Percentiles rank a stretch among this genome's conserved stretches.
These are phyloP conservation scores for Ceyx cyanopectus DNA, from an alignment of 2,113 vertebrate genomes.

Conservation along the genomic window DNA sequence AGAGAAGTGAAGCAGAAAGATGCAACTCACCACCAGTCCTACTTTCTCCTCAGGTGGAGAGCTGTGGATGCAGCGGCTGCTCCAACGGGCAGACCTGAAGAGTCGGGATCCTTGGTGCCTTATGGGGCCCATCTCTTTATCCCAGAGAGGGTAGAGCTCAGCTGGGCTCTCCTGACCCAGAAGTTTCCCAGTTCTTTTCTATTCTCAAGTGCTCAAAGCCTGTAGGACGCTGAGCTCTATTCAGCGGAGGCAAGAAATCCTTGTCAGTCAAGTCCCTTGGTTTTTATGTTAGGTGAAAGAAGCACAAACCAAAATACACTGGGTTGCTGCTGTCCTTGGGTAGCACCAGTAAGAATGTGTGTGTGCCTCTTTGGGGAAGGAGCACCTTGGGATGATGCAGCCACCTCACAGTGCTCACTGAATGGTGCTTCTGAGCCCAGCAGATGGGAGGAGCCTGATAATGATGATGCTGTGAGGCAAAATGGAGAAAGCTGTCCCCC, in stretches of 20 bases:
- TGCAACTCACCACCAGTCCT: constrained; percentile 77
- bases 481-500: neutral
- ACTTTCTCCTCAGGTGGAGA: constrained; percentile 78
- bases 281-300: neutral
- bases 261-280: neutral
- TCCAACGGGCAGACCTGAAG: neutral
- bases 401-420: neutral
- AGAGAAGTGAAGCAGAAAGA: neutral
- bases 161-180: neutral
- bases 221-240: neutral
- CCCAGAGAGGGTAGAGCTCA: neutral
- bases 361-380: neutral
- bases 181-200: neutral
- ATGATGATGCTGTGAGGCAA: neutral
- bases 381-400: neutral
- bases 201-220: neutral
- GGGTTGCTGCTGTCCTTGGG: neutral
- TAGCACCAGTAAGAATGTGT: neutral
- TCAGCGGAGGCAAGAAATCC: neutral
- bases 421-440: neutral
- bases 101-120: neutral
- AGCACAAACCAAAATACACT: neutral
- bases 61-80: constrained; percentile 58
- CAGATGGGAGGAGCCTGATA: constrained; percentile 19
- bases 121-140: neutral